Evolutionary conservation across 2,113 vertebrate genomes (phyloP).

Genomic region (Thermophis baileyi): DNA sequence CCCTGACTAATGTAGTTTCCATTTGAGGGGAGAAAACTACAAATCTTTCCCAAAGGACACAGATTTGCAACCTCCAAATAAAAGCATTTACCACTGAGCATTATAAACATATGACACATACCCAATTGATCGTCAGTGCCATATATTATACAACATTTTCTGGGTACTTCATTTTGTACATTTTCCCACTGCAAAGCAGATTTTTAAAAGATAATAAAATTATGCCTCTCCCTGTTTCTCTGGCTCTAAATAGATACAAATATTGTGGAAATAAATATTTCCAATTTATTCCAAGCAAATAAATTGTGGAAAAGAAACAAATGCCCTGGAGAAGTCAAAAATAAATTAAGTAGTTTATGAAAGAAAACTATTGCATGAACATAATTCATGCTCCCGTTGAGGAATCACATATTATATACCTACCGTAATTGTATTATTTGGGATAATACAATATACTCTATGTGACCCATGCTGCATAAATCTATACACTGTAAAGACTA

Average conservation of each 20-base stretch:
- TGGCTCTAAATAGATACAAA: background rate
- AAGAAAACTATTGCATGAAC: conserved; percentile 47
- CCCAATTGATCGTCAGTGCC: conserved; percentile 44
- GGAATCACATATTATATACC: conserved; percentile 34
- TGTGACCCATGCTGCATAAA: conserved; percentile 23
- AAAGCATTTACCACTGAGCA: conserved; percentile 9
- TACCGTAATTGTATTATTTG: conserved; percentile 47
- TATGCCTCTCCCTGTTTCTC: background rate
- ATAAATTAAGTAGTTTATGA: conserved; percentile 52
- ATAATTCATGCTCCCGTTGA: conserved; percentile 57
- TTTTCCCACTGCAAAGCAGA: conserved; percentile 47
- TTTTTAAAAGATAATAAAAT: conserved; percentile 32
- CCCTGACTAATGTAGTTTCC: background rate
- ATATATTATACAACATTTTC: conserved; percentile 47
- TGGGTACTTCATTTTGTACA: conserved; percentile 53
- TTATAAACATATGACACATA: conserved; percentile 42
- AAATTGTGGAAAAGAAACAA: conserved; percentile 42
- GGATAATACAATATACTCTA: conserved; percentile 23
- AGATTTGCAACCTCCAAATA: background rate
- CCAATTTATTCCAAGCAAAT: conserved; percentile 34
- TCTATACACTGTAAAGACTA: conserved; percentile 25
- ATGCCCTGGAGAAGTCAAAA: conserved; percentile 55
- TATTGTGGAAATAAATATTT: background rate
- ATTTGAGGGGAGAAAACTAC: background rate
- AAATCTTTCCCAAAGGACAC: background rate